phyloP scores from a whole-genome alignment of 2,888 invertebrate genomes.

The Smittia aterrima region DNA sequence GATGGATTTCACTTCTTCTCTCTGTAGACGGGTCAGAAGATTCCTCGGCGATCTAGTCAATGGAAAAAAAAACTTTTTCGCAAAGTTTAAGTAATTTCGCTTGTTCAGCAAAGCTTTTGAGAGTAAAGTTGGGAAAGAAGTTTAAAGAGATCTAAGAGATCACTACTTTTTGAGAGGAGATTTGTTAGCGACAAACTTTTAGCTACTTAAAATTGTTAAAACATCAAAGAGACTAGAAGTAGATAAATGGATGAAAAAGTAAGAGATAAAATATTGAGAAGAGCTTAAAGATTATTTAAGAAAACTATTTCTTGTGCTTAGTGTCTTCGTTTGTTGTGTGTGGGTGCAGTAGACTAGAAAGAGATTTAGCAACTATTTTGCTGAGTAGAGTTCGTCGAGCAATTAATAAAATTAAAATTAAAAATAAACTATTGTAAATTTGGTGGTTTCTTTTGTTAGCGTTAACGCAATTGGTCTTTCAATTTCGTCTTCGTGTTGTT shows the following conservation, averaged over 20 bases:
- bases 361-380: neutral
- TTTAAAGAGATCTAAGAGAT: neutral
- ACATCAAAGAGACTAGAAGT: conserved; percentile 38
- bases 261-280: conserved; percentile 5
- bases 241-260: conserved; percentile 1
- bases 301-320: conserved; percentile 29
- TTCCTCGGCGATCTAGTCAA: conserved; percentile 14
- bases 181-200: no score
- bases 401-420: conserved; percentile 32
- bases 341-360: conserved; percentile 19
- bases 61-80: neutral
- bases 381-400: neutral
- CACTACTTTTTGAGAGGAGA: neutral
- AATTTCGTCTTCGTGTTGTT: neutral
- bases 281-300: conserved; percentile 20
- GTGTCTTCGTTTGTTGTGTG: conserved; percentile 4
- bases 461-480: conserved; percentile 22
- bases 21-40: neutral
- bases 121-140: neutral
- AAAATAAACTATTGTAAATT: conserved; percentile 41
- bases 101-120: neutral
- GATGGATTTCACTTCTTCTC: conserved; percentile 14
- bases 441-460: conserved; percentile 37
- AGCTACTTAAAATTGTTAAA: neutral
- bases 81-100: conserved; percentile 19